These are phyloP conservation scores for Dicrurus megarhynchus DNA, from an alignment of 2,113 vertebrate genomes.

Conservation along the genomic window DNA sequence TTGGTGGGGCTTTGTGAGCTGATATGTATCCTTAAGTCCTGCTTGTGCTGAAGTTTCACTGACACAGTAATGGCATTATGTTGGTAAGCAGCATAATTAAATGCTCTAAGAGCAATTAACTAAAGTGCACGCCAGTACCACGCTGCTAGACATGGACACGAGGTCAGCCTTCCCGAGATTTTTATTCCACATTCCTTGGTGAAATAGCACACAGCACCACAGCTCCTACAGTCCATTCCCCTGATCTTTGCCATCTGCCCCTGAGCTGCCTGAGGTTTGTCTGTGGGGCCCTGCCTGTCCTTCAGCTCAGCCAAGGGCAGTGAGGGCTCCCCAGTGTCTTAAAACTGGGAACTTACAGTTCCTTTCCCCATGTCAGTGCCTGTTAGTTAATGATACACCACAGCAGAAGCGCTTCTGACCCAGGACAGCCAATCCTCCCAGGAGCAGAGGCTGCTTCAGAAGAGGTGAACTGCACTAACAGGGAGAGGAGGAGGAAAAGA, in stretches of 20 bases:
- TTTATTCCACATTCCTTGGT: not conserved
- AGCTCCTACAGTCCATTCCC: not conserved
- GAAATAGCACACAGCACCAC: not conserved
- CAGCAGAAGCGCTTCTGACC: not conserved
- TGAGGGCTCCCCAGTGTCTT: not conserved
- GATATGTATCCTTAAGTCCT: not conserved
- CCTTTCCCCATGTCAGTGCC: not conserved
- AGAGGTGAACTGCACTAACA: not conserved
- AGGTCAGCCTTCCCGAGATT: not conserved
- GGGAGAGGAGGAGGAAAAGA: not conserved
- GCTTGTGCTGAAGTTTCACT: not conserved
- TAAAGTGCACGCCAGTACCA: not conserved
- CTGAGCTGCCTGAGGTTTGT: not conserved
- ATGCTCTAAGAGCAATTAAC: not conserved
- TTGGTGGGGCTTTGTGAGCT: not conserved
- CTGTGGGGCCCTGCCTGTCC: not conserved
- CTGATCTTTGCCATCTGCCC: not conserved
- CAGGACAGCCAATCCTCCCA: not conserved
- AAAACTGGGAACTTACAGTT: not conserved
- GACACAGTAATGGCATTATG: not conserved
- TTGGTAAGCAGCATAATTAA: constrained; percentile 5
- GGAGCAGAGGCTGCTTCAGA: not conserved
- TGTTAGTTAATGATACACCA: not conserved
- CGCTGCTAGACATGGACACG: not conserved
- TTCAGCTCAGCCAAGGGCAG: not conserved